A percentile compares a stretch with the other conserved stretches of the same genome.
Evolutionary conservation across 2,888 invertebrate species (phyloP).

Genomic region (Melikaiella ostensackeni): DNA sequence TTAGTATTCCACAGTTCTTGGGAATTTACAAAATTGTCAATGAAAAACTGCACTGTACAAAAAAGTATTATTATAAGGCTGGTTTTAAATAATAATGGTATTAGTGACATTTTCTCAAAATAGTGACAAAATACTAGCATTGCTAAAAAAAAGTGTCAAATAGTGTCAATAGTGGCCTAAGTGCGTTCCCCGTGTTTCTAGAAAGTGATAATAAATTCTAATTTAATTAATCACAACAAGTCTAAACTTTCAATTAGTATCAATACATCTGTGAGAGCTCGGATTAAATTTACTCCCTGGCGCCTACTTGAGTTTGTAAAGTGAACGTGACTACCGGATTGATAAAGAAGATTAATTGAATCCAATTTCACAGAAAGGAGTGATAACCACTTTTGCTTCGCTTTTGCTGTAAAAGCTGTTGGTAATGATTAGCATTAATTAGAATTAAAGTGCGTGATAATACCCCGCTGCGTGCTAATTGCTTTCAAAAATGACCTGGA

Average conservation of each 20-base stretch:
- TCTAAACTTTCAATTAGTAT: constrained; percentile 38
- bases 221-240: constrained; percentile 5
- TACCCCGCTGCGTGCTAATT: constrained; percentile 34
- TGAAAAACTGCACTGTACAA: no score
- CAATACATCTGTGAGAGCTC: constrained; percentile 20
- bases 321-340: constrained; percentile 38
- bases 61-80: no score
- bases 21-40: no score
- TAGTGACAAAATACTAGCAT: no score
- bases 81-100: no score
- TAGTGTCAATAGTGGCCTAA: no score
- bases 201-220: constrained; percentile 6
- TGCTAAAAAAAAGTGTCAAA: no score
- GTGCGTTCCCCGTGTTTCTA: no score
- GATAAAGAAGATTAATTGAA: constrained; percentile 40
- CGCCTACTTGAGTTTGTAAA: constrained; percentile 27
- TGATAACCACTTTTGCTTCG: constrained; percentile 33
- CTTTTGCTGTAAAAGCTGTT: constrained; percentile 30
- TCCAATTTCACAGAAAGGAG: constrained; percentile 21
- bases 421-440: constrained; percentile 34
- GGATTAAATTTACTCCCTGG: constrained; percentile 35
- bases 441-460: constrained; percentile 13
- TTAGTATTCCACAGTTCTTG: background rate
- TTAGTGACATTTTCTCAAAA: no score
- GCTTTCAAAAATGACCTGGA: background rate